Conservation (phyloP, 2,113 vertebrate species). For the Saguinus midas region DNA sequence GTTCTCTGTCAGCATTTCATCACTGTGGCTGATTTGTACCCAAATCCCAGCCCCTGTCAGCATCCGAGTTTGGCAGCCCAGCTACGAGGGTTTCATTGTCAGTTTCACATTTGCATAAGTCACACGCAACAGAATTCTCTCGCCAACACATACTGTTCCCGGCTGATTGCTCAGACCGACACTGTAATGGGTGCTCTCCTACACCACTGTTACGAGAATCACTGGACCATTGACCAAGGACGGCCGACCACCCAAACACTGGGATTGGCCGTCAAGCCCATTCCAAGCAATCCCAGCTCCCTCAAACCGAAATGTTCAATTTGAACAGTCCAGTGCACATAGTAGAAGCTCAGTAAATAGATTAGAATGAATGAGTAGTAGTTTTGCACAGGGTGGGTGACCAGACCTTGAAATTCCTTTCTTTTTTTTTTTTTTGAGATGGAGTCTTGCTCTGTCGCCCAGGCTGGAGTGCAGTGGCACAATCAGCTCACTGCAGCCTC, state of each 20-base stretch:
- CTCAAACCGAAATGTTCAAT: too few relatives aligned
- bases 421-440: too few relatives aligned
- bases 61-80: not conserved
- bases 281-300: not conserved
- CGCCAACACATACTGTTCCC: not conserved
- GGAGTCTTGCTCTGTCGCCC: too few relatives aligned
- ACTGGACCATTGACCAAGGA: not conserved
- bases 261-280: not conserved
- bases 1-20: not conserved
- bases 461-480: too few relatives aligned
- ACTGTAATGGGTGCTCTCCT: not conserved
- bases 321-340: not conserved
- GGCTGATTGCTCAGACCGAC: not conserved
- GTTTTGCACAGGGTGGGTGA: too few relatives aligned
- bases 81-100: not conserved
- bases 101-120: not conserved
- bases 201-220: not conserved
- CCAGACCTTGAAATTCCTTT: too few relatives aligned
- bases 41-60: not conserved
- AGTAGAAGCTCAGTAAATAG: not conserved
- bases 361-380: not conserved
- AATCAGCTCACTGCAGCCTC: too few relatives aligned
- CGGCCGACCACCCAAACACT: not conserved
- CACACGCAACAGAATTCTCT: not conserved
- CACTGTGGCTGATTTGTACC: not conserved